These are phyloP conservation scores for Cherax destructor DNA, from an alignment of 1,140 invertebrate genomes.

Conservation along the genomic window DNA sequence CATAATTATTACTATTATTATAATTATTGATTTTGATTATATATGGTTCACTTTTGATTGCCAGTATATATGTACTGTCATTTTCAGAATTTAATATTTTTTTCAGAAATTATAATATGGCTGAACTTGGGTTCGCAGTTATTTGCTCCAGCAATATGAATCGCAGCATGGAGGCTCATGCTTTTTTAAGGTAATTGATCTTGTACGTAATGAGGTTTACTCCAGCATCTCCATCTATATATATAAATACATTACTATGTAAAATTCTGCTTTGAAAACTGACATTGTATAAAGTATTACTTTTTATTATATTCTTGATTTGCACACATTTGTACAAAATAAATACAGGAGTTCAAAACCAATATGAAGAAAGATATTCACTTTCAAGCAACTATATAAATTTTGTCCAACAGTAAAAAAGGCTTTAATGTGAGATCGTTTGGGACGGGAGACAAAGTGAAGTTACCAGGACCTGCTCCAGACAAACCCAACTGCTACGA, in stretches of 20 bases:
- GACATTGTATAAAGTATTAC: neutral
- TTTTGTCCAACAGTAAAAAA: slow-evolving; percentile 84
- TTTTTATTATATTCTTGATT: neutral
- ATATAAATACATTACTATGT: neutral
- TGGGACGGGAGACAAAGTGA: slow-evolving; percentile 98
- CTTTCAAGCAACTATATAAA: neutral
- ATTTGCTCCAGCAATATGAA: slow-evolving; percentile 99
- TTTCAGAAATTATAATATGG: slow-evolving; percentile 47
- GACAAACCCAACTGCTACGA: slow-evolving; percentile 99
- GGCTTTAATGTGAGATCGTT: slow-evolving; percentile 97
- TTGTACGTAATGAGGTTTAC: neutral
- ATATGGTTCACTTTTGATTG: too few species aligned
- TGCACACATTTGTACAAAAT: neutral
- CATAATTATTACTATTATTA: too few species aligned
- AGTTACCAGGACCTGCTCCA: slow-evolving; percentile 94
- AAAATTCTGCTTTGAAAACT: neutral
- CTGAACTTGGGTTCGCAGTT: slow-evolving; percentile 84
- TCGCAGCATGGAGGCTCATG: slow-evolving; percentile 99
- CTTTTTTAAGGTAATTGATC: slow-evolving; percentile 84
- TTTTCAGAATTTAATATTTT: neutral
- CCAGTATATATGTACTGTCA: too few species aligned
- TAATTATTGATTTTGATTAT: too few species aligned
- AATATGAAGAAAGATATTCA: neutral
- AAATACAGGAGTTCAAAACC: neutral
- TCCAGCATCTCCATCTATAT: neutral